Evolutionary conservation across 2,797 vertebrate species (phyloP).

Genomic region (Petrocephalus schoutedeni): DNA sequence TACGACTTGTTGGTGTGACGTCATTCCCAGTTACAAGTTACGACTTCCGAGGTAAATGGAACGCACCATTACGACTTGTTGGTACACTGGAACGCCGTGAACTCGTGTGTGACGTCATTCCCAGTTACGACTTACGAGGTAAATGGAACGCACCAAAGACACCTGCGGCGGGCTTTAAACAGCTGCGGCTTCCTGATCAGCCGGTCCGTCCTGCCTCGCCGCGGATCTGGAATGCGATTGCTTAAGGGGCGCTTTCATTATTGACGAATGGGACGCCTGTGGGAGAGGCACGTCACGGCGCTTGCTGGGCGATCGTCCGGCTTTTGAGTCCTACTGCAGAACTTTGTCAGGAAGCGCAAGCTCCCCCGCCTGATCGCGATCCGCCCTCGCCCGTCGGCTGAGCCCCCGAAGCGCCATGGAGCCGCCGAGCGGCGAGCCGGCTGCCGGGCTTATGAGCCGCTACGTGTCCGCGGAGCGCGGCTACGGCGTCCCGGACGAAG

Average conservation of each 20-base stretch:
- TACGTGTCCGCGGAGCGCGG: constrained; percentile 73
- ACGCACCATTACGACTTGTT: too few relatives aligned
- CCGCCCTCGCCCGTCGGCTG: not conserved
- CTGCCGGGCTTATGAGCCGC: constrained; percentile 70
- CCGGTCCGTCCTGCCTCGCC: not conserved
- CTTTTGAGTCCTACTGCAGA: not conserved
- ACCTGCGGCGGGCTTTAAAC: not conserved
- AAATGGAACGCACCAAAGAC: too few relatives aligned
- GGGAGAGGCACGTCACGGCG: not conserved
- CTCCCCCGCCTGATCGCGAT: not conserved
- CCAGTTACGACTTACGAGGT: too few relatives aligned
- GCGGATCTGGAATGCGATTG: not conserved
- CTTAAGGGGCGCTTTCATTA: not conserved
- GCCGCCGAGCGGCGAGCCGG: constrained; percentile 54
- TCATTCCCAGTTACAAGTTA: too few relatives aligned
- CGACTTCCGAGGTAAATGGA: too few relatives aligned
- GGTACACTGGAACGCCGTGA: too few relatives aligned
- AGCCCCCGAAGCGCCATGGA: constrained; percentile 39
- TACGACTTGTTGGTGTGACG: too few relatives aligned
- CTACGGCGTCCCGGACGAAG: constrained; percentile 68
- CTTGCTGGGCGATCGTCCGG: not conserved
- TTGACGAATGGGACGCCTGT: not conserved
- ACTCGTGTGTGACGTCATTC: too few relatives aligned
- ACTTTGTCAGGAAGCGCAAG: not conserved
- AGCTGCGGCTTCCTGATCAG: not conserved